A percentile compares a stretch with the other conserved stretches of the same genome.
These are phyloP conservation scores for Drosophila chauvacae DNA, from an alignment of 1,140 invertebrate species.

Conservation along the genomic window DNA sequence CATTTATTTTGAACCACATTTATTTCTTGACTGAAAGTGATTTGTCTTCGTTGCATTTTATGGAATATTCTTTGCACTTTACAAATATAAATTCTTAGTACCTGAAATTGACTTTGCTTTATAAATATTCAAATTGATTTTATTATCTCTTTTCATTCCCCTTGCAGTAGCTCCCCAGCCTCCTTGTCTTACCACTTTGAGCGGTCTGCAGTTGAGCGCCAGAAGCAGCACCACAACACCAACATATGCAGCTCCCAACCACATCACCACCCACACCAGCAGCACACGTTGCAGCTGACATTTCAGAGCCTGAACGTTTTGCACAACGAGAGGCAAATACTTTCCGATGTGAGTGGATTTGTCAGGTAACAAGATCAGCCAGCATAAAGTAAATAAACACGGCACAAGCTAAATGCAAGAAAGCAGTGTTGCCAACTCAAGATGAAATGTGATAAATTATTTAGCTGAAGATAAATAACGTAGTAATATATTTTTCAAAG, in stretches of 20 bases:
- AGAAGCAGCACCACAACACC: constrained; percentile 44
- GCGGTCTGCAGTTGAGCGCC: constrained; percentile 7
- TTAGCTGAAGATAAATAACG: neutral
- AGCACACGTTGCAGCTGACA: constrained; percentile 88
- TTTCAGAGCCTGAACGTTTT: constrained; percentile 88
- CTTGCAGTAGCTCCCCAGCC: constrained; percentile 27
- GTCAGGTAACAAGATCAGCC: constrained; percentile 85
- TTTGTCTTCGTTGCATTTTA: neutral
- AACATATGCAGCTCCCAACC: constrained; percentile 76
- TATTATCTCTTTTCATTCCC: neutral
- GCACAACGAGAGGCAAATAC: constrained; percentile 86
- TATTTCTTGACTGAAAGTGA: neutral
- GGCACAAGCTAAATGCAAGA: constrained; percentile 9
- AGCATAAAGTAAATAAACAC: constrained; percentile 35
- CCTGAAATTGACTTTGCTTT: neutral
- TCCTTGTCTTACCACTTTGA: constrained; percentile 84
- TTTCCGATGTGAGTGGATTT: constrained; percentile 90
- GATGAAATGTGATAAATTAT: neutral
- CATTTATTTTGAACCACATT: neutral
- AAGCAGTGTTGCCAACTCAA: constrained; percentile 15
- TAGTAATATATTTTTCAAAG: neutral
- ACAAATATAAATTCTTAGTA: neutral
- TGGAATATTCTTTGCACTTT: neutral
- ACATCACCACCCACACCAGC: constrained; percentile 51
- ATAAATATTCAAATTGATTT: neutral